Evolutionary conservation across 2,797 vertebrate genomes (phyloP).

Genomic region (Ctenochaetus hawaiiensis): DNA sequence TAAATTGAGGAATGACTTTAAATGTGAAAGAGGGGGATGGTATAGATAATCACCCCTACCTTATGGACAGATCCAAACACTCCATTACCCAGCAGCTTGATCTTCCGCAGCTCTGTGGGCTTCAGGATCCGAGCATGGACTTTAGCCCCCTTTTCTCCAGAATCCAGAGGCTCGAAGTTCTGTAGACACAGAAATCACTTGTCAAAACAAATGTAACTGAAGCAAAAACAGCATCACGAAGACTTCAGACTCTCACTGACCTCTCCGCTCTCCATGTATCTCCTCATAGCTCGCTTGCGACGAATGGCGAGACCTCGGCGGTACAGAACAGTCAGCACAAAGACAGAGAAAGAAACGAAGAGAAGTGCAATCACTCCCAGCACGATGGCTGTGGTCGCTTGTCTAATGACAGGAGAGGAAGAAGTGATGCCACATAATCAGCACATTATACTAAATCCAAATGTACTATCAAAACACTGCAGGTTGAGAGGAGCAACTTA

Average conservation of each 20-base stretch:
- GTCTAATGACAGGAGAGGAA: conserved; percentile 68
- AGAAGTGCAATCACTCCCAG: conserved; percentile 85
- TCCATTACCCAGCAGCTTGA: conserved; percentile 92
- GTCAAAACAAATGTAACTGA: conserved; percentile 12
- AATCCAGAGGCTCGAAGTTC: conserved; percentile 93
- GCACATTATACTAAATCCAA: neutral
- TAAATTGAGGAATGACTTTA: neutral
- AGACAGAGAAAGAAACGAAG: conserved; percentile 82
- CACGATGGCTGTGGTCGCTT: conserved; percentile 83
- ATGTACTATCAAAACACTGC: neutral
- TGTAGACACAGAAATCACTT: conserved; percentile 57
- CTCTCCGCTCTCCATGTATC: conserved; percentile 94
- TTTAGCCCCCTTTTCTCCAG: conserved; percentile 91
- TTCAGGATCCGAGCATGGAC: conserved; percentile 91
- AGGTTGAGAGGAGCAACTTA: conserved; percentile 32
- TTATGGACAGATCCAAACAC: conserved; percentile 95
- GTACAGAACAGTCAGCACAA: conserved; percentile 88
- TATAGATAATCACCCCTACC: conserved; percentile 75
- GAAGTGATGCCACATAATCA: conserved; percentile 4
- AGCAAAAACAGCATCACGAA: neutral
- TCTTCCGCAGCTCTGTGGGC: conserved; percentile 90
- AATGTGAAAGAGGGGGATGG: neutral
- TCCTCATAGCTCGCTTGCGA: conserved; percentile 93
- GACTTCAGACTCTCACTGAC: conserved; percentile 75
- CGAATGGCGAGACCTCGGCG: conserved; percentile 91